A percentile compares a stretch with the other conserved stretches of the same genome.
Conservation (phyloP, 2,797 vertebrate genomes). For the Melanotaenia parkinsoni region DNA sequence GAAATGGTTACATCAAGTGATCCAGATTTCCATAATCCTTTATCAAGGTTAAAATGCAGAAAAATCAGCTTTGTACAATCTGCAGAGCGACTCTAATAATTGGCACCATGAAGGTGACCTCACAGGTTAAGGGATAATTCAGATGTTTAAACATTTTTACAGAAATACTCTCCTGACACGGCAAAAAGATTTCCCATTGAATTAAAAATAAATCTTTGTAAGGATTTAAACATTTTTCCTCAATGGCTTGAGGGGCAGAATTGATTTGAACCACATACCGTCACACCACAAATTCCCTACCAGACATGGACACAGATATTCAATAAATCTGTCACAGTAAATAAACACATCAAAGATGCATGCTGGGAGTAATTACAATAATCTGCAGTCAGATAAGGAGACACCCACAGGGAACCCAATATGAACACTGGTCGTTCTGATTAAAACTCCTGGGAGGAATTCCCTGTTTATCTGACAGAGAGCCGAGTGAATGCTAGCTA, state of each 20-base stretch:
- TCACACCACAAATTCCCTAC: slow-evolving; percentile 9
- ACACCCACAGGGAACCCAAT: slow-evolving; percentile 31
- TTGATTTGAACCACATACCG: slow-evolving; percentile 29
- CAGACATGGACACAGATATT: slow-evolving; percentile 4
- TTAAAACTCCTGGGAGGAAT: slow-evolving; percentile 42
- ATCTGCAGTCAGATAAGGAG: slow-evolving; percentile 18
- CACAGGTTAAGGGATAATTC: slow-evolving; percentile 50
- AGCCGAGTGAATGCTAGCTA: slow-evolving; percentile 62
- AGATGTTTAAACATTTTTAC: slow-evolving; percentile 47
- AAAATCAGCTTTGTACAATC: slow-evolving; percentile 4
- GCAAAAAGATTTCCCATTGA: slow-evolving; percentile 57
- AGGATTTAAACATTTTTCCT: slow-evolving; percentile 42
- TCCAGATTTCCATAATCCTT: not conserved
- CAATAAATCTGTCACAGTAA: slow-evolving; percentile 13
- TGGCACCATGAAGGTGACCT: not conserved
- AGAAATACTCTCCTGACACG: slow-evolving; percentile 24
- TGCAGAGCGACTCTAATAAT: not conserved
- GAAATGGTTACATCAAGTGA: not conserved
- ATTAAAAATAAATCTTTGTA: slow-evolving; percentile 27
- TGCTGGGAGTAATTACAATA: slow-evolving; percentile 25
- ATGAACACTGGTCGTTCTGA: slow-evolving; percentile 15
- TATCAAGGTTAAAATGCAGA: slow-evolving; percentile 18
- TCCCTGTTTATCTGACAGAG: slow-evolving; percentile 59
- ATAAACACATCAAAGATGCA: slow-evolving; percentile 26
- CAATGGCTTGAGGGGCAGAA: slow-evolving; percentile 12